A percentile compares a stretch with the other conserved stretches of the same genome.
Evolutionary conservation across 35 echinoderm and acorn worm species (phyloP).

Genomic region (Apostichopus japonicus): DNA sequence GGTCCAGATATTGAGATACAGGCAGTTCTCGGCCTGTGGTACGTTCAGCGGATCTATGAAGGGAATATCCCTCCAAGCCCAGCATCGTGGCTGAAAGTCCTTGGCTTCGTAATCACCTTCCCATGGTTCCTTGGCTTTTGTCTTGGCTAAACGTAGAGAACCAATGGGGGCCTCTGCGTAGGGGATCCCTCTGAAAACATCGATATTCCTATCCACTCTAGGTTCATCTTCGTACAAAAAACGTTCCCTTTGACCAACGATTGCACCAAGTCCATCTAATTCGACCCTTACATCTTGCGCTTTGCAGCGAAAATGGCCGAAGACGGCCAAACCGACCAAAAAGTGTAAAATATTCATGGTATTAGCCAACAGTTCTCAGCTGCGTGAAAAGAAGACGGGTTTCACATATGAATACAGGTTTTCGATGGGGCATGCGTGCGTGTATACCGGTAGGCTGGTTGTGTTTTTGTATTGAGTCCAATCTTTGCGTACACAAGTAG

Average conservation of each 20-base stretch:
- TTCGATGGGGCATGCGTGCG: too few relatives aligned
- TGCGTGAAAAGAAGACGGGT: too few relatives aligned
- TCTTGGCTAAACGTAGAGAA: slow-evolving; percentile 65
- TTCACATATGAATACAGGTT: too few relatives aligned
- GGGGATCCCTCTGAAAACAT: slow-evolving; percentile 78
- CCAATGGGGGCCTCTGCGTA: slow-evolving; percentile 86
- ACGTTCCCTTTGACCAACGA: slow-evolving; percentile 64
- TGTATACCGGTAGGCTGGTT: too few relatives aligned
- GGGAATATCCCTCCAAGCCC: slow-evolving; percentile 5
- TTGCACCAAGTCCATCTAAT: slow-evolving; percentile 53
- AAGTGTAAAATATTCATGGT: background rate
- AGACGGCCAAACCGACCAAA: background rate
- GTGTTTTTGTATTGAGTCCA: too few relatives aligned
- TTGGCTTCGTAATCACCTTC: slow-evolving; percentile 54
- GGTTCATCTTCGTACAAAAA: slow-evolving; percentile 50
- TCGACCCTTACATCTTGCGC: slow-evolving; percentile 42
- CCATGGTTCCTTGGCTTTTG: slow-evolving; percentile 62
- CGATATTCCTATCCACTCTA: slow-evolving; percentile 12
- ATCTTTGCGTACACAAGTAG: too few relatives aligned
- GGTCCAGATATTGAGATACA: slow-evolving; percentile 86
- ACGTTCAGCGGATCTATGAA: background rate
- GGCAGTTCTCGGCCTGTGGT: slow-evolving; percentile 76
- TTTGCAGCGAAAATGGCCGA: background rate
- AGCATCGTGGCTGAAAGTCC: slow-evolving; percentile 45
- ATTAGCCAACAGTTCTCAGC: background rate